phyloP scores from a whole-genome alignment of 2,888 invertebrate genomes.

The Axea sp. region DNA sequence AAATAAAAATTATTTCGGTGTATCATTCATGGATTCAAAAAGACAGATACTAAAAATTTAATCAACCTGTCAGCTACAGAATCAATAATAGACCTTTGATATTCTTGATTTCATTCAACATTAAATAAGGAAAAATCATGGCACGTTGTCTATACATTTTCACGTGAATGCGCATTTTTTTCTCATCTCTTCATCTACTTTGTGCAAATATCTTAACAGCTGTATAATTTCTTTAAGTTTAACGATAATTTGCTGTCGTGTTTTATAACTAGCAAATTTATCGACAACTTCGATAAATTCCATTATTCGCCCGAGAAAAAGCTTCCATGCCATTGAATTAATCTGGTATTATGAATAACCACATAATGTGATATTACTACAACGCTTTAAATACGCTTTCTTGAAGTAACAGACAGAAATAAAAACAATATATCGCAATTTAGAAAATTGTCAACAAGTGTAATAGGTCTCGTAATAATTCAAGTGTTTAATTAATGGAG shows the following conservation, averaged over 20 bases:
- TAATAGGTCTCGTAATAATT: no score
- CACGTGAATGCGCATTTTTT: neutral
- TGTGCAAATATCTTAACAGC: conserved; percentile 7
- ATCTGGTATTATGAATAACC: conserved; percentile 28
- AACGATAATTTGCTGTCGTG: conserved; percentile 21
- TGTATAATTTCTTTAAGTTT: conserved; percentile 30
- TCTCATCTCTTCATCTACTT: neutral
- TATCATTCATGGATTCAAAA: conserved; percentile 34
- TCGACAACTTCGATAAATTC: conserved; percentile 16
- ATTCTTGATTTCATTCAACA: conserved; percentile 2
- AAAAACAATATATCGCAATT: no score
- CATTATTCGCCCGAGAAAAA: conserved; percentile 30
- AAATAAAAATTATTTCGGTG: conserved; percentile 34
- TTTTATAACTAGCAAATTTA: conserved; percentile 19
- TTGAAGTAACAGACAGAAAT: no score
- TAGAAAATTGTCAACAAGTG: no score
- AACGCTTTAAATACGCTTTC: no score
- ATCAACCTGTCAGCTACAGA: neutral
- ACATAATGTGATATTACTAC: conserved; percentile 18
- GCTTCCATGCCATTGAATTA: conserved; percentile 38
- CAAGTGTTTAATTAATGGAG: no score
- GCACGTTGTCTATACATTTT: conserved; percentile 9
- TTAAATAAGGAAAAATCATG: conserved; percentile 12
- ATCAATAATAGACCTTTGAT: conserved; percentile 26
- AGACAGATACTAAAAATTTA: conserved; percentile 11